These are phyloP conservation scores for Thysanoteuthis rhombus DNA, from an alignment of 2,888 invertebrate genomes.

Conservation along the genomic window DNA sequence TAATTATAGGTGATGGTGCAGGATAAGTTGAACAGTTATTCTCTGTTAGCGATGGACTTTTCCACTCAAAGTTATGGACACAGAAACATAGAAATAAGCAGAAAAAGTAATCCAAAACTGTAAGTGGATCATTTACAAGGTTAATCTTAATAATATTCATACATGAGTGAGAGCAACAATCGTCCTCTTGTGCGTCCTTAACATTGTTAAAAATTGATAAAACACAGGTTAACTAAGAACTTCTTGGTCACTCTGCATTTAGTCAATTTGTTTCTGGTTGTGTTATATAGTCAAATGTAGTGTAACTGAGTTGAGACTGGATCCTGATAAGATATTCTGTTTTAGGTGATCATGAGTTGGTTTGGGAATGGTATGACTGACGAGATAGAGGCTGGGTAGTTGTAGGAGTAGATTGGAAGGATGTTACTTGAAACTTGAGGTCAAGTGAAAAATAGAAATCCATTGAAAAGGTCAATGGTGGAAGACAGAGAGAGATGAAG, in stretches of 20 bases:
- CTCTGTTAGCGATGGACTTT: too few species aligned
- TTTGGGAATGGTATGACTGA: not conserved
- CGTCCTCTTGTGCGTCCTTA: not conserved
- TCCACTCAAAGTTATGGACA: too few species aligned
- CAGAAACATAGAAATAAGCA: too few species aligned
- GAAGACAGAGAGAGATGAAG: not conserved
- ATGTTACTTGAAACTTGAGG: slow-evolving; percentile 67
- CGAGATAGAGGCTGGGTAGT: not conserved
- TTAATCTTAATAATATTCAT: too few species aligned
- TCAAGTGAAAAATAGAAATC: slow-evolving; percentile 52
- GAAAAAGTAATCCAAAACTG: too few species aligned
- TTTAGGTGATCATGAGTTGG: not conserved
- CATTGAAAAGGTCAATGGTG: not conserved
- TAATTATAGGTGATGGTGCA: too few species aligned
- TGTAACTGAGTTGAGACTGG: not conserved
- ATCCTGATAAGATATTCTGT: not conserved
- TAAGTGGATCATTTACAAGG: too few species aligned
- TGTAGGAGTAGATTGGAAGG: not conserved
- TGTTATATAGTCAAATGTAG: not conserved
- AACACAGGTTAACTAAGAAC: not conserved
- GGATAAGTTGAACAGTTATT: too few species aligned
- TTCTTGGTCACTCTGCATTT: not conserved
- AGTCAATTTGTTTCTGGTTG: not conserved
- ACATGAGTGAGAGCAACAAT: too few species aligned
- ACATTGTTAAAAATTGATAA: not conserved